phyloP scores from a whole-genome alignment of 2,113 vertebrate genomes.

The Rhinichthys klamathensis region DNA sequence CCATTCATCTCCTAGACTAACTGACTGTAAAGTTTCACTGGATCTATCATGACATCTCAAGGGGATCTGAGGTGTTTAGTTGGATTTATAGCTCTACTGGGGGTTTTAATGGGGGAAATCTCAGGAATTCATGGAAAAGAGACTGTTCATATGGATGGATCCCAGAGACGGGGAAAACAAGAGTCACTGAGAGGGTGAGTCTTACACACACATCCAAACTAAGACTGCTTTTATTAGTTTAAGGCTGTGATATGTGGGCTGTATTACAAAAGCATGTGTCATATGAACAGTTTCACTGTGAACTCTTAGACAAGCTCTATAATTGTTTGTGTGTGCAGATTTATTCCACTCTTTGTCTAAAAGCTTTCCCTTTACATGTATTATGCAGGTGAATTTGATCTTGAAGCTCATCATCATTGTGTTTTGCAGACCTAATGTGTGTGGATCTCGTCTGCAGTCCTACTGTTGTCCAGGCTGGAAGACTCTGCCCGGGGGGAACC shows the following conservation, averaged over 20 bases:
- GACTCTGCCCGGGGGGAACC: conserved; percentile 78
- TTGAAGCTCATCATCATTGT: background rate
- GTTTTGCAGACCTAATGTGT: conserved; percentile 79
- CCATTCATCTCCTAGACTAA: background rate
- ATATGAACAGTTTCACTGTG: background rate
- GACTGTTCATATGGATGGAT: conserved; percentile 39
- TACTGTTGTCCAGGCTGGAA: conserved; percentile 84
- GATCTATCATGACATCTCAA: conserved; percentile 66
- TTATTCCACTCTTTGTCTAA: background rate
- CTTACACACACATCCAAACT: background rate
- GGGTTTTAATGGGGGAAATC: conserved; percentile 49
- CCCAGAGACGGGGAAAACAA: conserved; percentile 74
- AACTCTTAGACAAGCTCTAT: background rate
- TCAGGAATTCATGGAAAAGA: conserved; percentile 55
- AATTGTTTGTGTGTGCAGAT: background rate
- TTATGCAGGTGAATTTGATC: background rate
- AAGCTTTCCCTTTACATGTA: background rate
- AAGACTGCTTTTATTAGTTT: background rate
- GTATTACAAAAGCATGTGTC: background rate
- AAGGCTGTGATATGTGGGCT: background rate
- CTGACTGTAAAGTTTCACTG: background rate
- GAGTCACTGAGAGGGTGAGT: conserved; percentile 79
- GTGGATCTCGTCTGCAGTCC: conserved; percentile 78
- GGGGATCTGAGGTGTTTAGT: conserved; percentile 63
- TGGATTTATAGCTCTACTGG: conserved; percentile 68